Conservation (phyloP, 2,797 vertebrate genomes). For the Setipinna tenuifilis region DNA sequence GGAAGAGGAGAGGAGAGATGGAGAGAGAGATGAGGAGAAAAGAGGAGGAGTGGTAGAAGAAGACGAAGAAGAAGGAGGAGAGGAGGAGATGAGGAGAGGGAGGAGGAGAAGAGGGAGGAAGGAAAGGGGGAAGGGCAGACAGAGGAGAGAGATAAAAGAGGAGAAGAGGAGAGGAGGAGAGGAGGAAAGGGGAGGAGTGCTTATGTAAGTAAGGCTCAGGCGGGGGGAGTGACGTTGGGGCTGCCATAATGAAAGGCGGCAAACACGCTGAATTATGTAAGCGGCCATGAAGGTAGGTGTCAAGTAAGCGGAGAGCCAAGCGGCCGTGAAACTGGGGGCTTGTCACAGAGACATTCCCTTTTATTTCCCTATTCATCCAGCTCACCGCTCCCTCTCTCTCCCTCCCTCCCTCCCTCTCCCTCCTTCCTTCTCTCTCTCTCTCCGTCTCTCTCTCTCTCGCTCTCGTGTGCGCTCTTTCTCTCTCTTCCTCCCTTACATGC, state of each 20-base stretch:
- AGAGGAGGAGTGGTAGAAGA: not conserved
- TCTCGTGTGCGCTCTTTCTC: constrained; percentile 13
- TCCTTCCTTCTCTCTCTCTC: not conserved
- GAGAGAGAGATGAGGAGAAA: not conserved
- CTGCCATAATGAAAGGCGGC: not conserved
- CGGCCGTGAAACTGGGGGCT: not conserved
- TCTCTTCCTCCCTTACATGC: no score
- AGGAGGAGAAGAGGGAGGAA: not conserved
- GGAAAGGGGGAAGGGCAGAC: no score
- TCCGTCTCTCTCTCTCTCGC: constrained; percentile 27
- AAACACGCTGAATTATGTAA: constrained; percentile 19
- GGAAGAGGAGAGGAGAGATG: not conserved
- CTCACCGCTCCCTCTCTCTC: constrained; percentile 36
- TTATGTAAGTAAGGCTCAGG: constrained; percentile 3
- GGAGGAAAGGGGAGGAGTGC: not conserved
- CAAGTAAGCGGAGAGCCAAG: constrained; percentile 3
- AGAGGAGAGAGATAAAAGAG: not conserved
- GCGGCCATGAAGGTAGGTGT: constrained; percentile 7
- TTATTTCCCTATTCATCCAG: not conserved
- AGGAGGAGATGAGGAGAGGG: not conserved
- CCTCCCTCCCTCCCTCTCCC: not conserved
- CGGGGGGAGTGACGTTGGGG: not conserved
- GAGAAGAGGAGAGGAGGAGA: not conserved
- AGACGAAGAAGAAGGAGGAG: not conserved
- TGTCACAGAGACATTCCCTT: not conserved